phyloP scores from a whole-genome alignment of 2,888 invertebrate species.

The Drosophila cognata region DNA sequence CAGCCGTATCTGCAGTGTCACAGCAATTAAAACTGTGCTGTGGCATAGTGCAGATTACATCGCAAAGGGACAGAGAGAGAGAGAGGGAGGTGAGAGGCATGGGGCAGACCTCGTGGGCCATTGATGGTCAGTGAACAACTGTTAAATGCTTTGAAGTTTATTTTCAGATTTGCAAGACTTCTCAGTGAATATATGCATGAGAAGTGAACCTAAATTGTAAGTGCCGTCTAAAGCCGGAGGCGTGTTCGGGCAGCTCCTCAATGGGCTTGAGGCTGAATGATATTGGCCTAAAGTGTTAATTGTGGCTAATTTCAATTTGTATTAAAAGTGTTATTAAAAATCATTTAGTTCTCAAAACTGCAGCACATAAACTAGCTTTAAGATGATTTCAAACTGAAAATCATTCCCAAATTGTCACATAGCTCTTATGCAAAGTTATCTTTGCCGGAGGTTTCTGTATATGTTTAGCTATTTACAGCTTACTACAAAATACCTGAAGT shows the following conservation, averaged over 20 bases:
- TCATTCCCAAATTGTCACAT: background rate
- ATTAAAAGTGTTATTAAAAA: background rate
- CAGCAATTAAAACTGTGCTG: constrained; percentile 77
- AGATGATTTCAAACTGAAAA: background rate
- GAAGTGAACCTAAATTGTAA: constrained; percentile 19
- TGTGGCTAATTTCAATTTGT: background rate
- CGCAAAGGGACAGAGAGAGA: constrained; percentile 4
- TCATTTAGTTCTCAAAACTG: background rate
- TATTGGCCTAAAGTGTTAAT: constrained; percentile 10
- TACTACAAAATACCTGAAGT: too few species aligned
- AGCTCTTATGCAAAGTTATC: background rate
- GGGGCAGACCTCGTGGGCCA: constrained; percentile 21
- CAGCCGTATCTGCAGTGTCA: constrained; percentile 72
- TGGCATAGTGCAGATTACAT: constrained; percentile 73
- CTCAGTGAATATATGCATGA: constrained; percentile 42
- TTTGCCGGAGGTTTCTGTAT: background rate
- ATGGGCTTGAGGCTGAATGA: constrained; percentile 14
- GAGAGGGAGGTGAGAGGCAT: constrained; percentile 6
- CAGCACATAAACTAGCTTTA: background rate
- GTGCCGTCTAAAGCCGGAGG: background rate
- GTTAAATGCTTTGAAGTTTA: constrained; percentile 76
- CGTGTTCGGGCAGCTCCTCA: constrained; percentile 16
- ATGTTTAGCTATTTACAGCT: background rate
- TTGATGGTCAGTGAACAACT: constrained; percentile 63
- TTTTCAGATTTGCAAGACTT: constrained; percentile 57